Evolutionary conservation across 2,113 vertebrate genomes (phyloP).

Genomic region (Marmota monax): DNA sequence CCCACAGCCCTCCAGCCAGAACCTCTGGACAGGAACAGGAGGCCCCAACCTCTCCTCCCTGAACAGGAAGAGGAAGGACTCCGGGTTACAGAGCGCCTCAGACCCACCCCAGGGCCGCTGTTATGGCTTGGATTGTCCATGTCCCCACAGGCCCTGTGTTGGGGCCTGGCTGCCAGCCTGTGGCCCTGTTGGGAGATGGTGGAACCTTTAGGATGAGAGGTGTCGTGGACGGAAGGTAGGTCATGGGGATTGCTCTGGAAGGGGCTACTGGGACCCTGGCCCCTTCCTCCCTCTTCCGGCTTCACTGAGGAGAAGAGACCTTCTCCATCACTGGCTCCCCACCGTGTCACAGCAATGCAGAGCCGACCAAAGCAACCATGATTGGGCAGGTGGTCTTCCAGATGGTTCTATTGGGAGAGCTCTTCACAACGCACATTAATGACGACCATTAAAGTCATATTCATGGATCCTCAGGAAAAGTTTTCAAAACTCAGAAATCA

Average conservation of each 20-base stretch:
- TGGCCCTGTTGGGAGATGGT: too few species aligned
- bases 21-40: background rate
- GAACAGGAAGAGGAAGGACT: background rate
- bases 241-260: too few species aligned
- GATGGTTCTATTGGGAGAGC: background rate
- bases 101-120: too few species aligned
- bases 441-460: background rate
- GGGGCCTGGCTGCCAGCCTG: too few species aligned
- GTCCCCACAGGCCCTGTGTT: too few species aligned
- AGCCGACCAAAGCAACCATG: too few species aligned
- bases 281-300: background rate
- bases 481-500: background rate
- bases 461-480: background rate
- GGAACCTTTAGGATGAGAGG: too few species aligned
- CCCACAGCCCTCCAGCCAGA: background rate
- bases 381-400: background rate
- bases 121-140: accelerated
- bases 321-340: background rate
- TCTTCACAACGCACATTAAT: accelerated
- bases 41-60: background rate
- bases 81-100: background rate
- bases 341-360: too few species aligned
- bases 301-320: too few species aligned
- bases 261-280: too few species aligned
- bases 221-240: too few species aligned